These are phyloP conservation scores for Malurus leucopterus DNA, from an alignment of 2,797 vertebrate species.

Conservation along the genomic window DNA sequence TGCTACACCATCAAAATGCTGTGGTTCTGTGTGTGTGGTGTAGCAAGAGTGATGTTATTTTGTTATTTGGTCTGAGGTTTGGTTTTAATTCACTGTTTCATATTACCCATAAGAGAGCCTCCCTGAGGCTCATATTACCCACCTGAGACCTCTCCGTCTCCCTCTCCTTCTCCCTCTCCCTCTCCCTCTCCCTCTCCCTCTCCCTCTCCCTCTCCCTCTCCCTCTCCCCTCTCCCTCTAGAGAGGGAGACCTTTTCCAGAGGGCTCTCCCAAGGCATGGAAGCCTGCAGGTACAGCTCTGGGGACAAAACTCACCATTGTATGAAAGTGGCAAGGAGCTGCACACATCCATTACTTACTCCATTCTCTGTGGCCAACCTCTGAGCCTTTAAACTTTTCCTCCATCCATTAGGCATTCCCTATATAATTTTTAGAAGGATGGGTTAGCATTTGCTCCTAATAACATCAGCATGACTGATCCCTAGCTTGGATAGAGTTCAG, in stretches of 20 bases:
- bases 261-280: neutral
- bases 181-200: too few species aligned
- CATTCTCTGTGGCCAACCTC: neutral
- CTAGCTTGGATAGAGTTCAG: neutral
- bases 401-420: neutral
- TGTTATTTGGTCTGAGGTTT: neutral
- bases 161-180: too few species aligned
- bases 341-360: neutral
- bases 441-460: neutral
- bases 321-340: neutral
- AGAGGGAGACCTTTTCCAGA: neutral
- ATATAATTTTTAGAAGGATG: neutral
- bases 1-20: neutral
- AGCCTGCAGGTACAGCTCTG: neutral
- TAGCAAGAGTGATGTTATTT: neutral
- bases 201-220: too few species aligned
- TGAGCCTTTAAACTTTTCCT: neutral
- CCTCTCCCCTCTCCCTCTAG: neutral
- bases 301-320: neutral
- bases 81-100: neutral
- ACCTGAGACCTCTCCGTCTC: neutral
- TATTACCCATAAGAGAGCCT: neutral
- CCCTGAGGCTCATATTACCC: too few species aligned
- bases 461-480: neutral
- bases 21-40: fast-evolving